Base-by-base conservation (phyloP, 1,140 invertebrate species). In the Drosophila arizonae region DNA sequence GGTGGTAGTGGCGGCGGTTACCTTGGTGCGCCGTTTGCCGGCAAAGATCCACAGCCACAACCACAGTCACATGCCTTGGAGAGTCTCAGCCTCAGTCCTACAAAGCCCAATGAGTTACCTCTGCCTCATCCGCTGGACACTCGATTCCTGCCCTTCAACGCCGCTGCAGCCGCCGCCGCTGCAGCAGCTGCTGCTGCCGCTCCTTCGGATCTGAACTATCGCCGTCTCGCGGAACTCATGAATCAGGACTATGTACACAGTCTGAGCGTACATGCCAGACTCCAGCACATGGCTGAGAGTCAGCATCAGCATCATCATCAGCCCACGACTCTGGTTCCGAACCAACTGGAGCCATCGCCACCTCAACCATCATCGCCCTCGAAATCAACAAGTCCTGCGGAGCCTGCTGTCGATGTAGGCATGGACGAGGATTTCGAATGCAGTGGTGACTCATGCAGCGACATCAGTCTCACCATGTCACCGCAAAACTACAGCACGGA, bases 401-500 rank as follows among this genome's bases (percentile, higher is more conserved):
- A 87, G 41, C 84, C 84, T 15, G 67, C 81, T 0, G 39, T 91
- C 46, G 90, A 91, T 64, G 90, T 91, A 33, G 84, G 89, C 45
- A 60, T 90, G 56, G 90, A 91, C 45, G 90, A 91, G 66, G 90
- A 91, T 51, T 91, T 82, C 36, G 90, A 91, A 13, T 91, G 90
- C 51, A 91, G 90, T 48, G 85, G 79, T 0, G 90, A 91, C 61
- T 92, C 90, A 1, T 81, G 90, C 61, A 91, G 90, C 50, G 91
- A 92, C 56, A 90, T 92, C 13, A 91, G 90, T n/a, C 55, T 92
- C 10, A 91, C 90, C 43, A 90, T 92, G 90, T 92, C 90, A 0
- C 90, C 91, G 3, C 51, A 78, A 24, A 91, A 90, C 56, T 91
- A 90, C 55, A 80, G 68, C 6, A 66, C 69, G 26, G 90, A 91